Percentiles rank a stretch among this genome's conserved stretches.
Evolutionary conservation across 2,888 invertebrate species (phyloP).

Genomic region (Aporophyla lueneburgensis): DNA sequence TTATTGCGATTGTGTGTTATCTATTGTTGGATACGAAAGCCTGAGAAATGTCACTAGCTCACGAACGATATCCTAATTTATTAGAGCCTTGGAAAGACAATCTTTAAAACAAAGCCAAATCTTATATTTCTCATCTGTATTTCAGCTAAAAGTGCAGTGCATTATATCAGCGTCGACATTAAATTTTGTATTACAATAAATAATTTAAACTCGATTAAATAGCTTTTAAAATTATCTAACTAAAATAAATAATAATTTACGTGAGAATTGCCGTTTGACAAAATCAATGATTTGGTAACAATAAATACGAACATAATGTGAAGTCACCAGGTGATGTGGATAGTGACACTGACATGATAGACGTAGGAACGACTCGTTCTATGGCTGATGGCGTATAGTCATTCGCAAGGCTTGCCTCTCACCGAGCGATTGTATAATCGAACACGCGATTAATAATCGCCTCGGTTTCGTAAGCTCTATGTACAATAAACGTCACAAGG

Average conservation of each 20-base stretch:
- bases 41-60: background rate
- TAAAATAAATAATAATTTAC: slow-evolving; percentile 64
- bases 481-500: slow-evolving; percentile 66
- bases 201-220: slow-evolving; percentile 60
- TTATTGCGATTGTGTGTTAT: background rate
- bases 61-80: background rate
- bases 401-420: slow-evolving; percentile 55
- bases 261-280: slow-evolving; percentile 58
- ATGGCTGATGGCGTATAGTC: slow-evolving; percentile 66
- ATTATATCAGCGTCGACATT: slow-evolving; percentile 28
- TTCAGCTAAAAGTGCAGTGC: slow-evolving; percentile 32
- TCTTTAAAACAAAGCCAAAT: slow-evolving; percentile 10
- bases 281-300: slow-evolving; percentile 83
- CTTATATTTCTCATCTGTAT: slow-evolving; percentile 12
- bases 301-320: slow-evolving; percentile 73
- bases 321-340: slow-evolving; percentile 41
- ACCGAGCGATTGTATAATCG: slow-evolving; percentile 59
- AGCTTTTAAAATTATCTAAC: slow-evolving; percentile 57
- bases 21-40: background rate
- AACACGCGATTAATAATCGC: slow-evolving; percentile 45
- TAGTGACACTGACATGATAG: slow-evolving; percentile 35
- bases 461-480: slow-evolving; percentile 52
- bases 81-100: background rate
- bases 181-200: slow-evolving; percentile 46
- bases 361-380: slow-evolving; percentile 65